These are phyloP conservation scores for Cactoblastis cactorum DNA, from an alignment of 2,888 invertebrate genomes.

Conservation along the genomic window DNA sequence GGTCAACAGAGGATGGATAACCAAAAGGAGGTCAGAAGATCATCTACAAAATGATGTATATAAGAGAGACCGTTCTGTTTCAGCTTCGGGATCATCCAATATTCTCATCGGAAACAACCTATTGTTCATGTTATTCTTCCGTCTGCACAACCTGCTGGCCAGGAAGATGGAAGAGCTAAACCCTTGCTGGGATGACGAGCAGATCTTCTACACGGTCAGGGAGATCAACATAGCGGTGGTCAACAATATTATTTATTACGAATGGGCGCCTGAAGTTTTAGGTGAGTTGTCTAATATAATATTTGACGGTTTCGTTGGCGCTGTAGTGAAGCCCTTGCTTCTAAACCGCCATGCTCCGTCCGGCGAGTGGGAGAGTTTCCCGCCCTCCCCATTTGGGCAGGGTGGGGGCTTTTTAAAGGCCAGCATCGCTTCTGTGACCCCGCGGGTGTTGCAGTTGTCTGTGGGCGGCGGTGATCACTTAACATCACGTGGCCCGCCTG, in stretches of 20 bases:
- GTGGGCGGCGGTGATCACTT: too few species aligned
- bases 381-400: too few species aligned
- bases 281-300: conserved; percentile 69
- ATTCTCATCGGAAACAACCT: conserved; percentile 32
- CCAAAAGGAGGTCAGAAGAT: too few species aligned
- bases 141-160: conserved; percentile 90
- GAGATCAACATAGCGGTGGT: conserved; percentile 87
- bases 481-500: too few species aligned
- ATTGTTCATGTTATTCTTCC: conserved; percentile 37
- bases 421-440: too few species aligned
- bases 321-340: too few species aligned
- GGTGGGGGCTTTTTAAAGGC: too few species aligned
- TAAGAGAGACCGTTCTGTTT: conserved; percentile 4
- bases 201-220: conserved; percentile 86
- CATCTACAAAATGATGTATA: too few species aligned
- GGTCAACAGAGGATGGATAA: too few species aligned
- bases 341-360: too few species aligned
- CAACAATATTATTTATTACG: conserved; percentile 89
- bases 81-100: conserved; percentile 27
- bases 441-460: too few species aligned
- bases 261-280: conserved; percentile 86
- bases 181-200: conserved; percentile 92
- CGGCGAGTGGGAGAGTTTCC: too few species aligned
- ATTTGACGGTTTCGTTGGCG: background rate
- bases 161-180: conserved; percentile 83